Evolutionary conservation across 2,888 invertebrate genomes (phyloP).

Genomic region (Leptinotarsa rubiginosa): DNA sequence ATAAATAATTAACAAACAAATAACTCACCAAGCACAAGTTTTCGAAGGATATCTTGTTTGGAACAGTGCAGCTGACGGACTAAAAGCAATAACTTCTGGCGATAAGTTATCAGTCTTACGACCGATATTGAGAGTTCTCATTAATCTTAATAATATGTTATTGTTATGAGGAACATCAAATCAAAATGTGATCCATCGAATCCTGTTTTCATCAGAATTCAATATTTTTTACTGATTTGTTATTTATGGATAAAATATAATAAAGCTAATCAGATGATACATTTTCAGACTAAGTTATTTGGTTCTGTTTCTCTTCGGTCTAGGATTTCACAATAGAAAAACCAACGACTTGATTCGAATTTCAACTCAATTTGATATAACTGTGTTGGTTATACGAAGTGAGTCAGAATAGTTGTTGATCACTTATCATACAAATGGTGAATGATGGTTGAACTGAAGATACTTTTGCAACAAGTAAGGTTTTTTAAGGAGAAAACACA

Average conservation of each 20-base stretch:
- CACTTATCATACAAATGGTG: too few relatives aligned
- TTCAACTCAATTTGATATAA: neutral
- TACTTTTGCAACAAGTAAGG: too few relatives aligned
- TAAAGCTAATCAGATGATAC: neutral
- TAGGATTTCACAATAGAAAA: neutral
- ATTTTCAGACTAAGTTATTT: neutral
- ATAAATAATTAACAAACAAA: neutral
- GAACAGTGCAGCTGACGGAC: constrained; percentile 39
- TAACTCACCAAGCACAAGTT: constrained; percentile 12
- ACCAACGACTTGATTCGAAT: neutral
- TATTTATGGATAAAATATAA: neutral
- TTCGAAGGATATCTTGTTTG: constrained; percentile 30
- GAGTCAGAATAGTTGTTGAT: too few relatives aligned
- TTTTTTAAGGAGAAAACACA: too few relatives aligned
- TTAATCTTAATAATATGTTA: constrained; percentile 35
- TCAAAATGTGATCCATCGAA: constrained; percentile 32
- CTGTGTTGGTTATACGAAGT: too few relatives aligned
- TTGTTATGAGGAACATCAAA: constrained; percentile 36
- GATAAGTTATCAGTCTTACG: constrained; percentile 41
- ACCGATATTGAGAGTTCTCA: constrained; percentile 37
- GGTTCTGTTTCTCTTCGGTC: neutral
- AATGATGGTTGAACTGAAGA: too few relatives aligned
- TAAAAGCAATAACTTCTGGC: constrained; percentile 39
- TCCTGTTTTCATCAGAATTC: neutral
- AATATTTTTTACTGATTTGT: constrained; percentile 6